Conservation (phyloP, 2,113 vertebrate species). For the Lethenteron camtschaticum region DNA sequence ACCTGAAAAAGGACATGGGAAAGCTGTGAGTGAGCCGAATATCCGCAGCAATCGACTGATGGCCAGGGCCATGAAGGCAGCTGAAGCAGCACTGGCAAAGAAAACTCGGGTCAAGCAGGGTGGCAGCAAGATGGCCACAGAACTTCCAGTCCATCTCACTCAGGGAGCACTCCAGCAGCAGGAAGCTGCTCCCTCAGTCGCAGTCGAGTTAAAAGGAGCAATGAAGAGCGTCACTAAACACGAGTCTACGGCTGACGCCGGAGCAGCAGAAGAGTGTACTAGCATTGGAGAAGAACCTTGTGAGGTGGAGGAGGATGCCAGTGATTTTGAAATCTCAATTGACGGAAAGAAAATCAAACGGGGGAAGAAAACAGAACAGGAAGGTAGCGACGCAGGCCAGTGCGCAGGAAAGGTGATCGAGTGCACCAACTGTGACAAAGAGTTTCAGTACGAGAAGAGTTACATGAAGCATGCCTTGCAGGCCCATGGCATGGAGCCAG, state of each 20-base stretch:
- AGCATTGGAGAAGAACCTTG: slow-evolving; percentile 13
- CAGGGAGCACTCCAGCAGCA: no score
- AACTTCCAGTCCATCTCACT: no score
- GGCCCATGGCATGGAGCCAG: slow-evolving; percentile 40
- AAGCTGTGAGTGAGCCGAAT: slow-evolving; percentile 1
- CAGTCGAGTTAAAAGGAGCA: no score
- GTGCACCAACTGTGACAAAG: slow-evolving; percentile 30
- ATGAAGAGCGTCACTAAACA: no score
- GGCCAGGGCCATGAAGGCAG: no score
- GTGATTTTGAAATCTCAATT: slow-evolving; percentile 10
- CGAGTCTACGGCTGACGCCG: not conserved
- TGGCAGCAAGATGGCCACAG: no score
- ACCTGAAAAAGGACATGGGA: slow-evolving; percentile 25
- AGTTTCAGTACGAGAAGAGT: slow-evolving; percentile 33
- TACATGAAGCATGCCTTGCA: slow-evolving; percentile 35
- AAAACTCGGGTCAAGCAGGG: no score
- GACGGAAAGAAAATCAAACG: slow-evolving; percentile 8
- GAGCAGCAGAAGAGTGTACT: not conserved
- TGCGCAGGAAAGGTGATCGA: slow-evolving; percentile 27
- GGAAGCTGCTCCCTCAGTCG: no score
- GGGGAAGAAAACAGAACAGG: not conserved
- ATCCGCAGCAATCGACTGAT: no score
- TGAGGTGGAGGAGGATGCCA: slow-evolving; percentile 13
- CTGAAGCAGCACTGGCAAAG: no score
- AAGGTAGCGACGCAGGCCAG: slow-evolving; percentile 16